Base-by-base conservation (phyloP, 2,113 vertebrate species). In the Odontesthes bonariensis region DNA sequence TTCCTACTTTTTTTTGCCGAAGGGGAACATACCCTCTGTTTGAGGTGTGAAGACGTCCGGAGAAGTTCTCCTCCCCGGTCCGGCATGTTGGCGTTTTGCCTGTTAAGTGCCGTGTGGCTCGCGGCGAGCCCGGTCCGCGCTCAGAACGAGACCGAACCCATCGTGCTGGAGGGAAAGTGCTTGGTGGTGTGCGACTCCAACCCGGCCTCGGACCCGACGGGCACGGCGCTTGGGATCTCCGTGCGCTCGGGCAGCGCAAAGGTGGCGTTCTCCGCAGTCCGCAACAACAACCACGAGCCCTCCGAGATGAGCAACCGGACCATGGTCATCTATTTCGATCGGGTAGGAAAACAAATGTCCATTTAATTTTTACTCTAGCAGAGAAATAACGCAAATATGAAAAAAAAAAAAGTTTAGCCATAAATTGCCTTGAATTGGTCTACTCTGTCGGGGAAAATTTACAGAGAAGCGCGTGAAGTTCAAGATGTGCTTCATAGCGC, bases 271-370 rank as follows among this genome's bases (percentile, higher is more conserved):
- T 98, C 97, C n/a, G 97, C 96, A 49, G 96, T 97, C 77, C 93
- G 97, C 69, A 97, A 96, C 96, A 99, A 97, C 84, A 98, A 99
- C 95, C 98, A 99, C 74, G 98, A 99, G 75, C 98, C 98, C 54
- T 98, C 97, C 49, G 98, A 99, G 94, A 99, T 99, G 97, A 99
- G 97, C 91, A 99, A 98, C 88, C 95, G 96, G 69, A 97, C 97
- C 56, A 98, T 97, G 96, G 96, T 97, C 87, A 98, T 98, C 92
- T 98, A 98, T 94, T 98, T 98, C 80, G 97, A 98, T 87, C 95
- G 95, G 96, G 97, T 97, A 94, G 80, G 86, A 75, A 5, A 1
- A 2, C 38, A 10, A 9, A 22, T 0, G 44, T 0, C 3, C 0
- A 16, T 11, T 55, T 23, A 3, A 13, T n/a, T 55, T 17, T 44